These are phyloP conservation scores for Clamator glandarius DNA, from an alignment of 2,797 vertebrate genomes.

Conservation along the genomic window DNA sequence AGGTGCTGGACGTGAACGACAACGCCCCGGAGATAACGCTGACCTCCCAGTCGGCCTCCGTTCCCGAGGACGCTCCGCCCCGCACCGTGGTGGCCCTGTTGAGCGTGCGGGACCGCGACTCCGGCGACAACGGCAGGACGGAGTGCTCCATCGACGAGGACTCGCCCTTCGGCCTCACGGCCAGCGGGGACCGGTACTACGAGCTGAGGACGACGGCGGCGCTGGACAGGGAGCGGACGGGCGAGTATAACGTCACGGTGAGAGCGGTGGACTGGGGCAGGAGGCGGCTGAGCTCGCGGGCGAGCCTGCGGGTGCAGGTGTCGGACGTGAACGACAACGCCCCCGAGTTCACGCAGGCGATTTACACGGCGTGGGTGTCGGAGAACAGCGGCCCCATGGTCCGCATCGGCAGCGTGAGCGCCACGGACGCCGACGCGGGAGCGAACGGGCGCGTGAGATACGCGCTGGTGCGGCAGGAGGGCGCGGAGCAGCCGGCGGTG, in stretches of 20 bases:
- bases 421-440: conserved; percentile 77
- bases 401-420: conserved; percentile 66
- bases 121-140: conserved; percentile 81
- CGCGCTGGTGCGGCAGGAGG: conserved; percentile 55
- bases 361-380: conserved; percentile 72
- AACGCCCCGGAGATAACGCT: conserved; percentile 80
- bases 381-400: conserved; percentile 58
- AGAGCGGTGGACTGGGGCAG: conserved; percentile 73
- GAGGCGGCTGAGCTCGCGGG: conserved; percentile 64
- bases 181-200: conserved; percentile 76
- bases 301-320: conserved; percentile 73
- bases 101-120: conserved; percentile 80
- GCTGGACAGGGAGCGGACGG: conserved; percentile 66
- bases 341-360: conserved; percentile 65
- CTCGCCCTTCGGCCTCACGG: conserved; percentile 79
- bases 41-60: conserved; percentile 75
- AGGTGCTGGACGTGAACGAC: conserved; percentile 84
- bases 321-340: conserved; percentile 83
- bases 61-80: conserved; percentile 78
- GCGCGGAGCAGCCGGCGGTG: conserved; percentile 59
- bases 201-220: conserved; percentile 64
- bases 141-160: conserved; percentile 70
- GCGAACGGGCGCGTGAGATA: conserved; percentile 78
- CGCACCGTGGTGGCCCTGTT: conserved; percentile 80
- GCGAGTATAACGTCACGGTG: conserved; percentile 73